Conservation (phyloP, 2,888 invertebrate genomes). For the Sarcophaga variegata region DNA sequence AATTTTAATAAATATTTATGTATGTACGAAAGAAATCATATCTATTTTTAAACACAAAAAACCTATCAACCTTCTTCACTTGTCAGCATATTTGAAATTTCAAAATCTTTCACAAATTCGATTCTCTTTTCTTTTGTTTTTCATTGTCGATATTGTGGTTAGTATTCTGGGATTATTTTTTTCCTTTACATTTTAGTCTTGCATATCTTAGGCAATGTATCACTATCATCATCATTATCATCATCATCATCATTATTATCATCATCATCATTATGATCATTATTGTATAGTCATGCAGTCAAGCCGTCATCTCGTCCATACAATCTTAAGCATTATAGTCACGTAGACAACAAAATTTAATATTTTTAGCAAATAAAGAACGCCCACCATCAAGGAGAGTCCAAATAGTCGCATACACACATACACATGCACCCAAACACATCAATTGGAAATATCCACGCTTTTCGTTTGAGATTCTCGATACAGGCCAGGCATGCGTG, state of each 20-base stretch:
- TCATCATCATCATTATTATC: conserved; percentile 13
- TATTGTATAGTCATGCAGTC: conserved; percentile 31
- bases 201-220: conserved; percentile 62
- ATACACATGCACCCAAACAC: conserved; percentile 23
- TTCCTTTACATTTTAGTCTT: conserved; percentile 29
- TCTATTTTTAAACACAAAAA: conserved; percentile 52
- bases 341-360: conserved; percentile 70
- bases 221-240: conserved; percentile 38
- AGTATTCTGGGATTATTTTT: conserved; percentile 3
- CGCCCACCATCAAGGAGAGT: conserved; percentile 63
- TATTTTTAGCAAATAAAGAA: conserved; percentile 69
- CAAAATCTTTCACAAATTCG: conserved; percentile 53
- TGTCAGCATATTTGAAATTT: conserved; percentile 65
- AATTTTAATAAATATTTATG: conserved; percentile 36
- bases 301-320: conserved; percentile 48
- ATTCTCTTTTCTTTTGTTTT: conserved; percentile 9
- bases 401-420: conserved; percentile 28
- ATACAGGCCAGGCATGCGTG: conserved; percentile 66
- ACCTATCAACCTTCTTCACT: conserved; percentile 60
- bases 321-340: conserved; percentile 68
- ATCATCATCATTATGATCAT: conserved; percentile 47
- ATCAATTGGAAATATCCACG: conserved; percentile 24
- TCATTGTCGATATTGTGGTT: conserved; percentile 7
- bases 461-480: conserved; percentile 43
- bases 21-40: neutral